These are phyloP conservation scores for Serinus canaria DNA, from an alignment of 2,113 vertebrate species.

Conservation along the genomic window DNA sequence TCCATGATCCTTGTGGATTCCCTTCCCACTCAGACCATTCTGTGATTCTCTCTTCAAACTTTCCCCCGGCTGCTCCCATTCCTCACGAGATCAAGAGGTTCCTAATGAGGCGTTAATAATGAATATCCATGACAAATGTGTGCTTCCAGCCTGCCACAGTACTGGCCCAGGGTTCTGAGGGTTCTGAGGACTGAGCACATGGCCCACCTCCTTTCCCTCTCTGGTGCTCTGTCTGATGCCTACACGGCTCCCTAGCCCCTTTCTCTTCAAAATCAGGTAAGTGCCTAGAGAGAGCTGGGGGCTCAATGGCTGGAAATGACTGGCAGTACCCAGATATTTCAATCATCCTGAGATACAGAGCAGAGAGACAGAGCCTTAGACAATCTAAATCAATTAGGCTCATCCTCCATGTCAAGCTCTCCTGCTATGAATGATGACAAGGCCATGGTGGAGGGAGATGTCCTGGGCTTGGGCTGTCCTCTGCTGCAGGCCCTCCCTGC, in stretches of 20 bases:
- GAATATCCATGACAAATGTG: background rate
- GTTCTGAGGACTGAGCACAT: too few species aligned
- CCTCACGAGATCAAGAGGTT: background rate
- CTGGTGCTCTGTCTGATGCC: background rate
- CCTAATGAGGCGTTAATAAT: background rate
- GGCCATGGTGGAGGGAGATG: background rate
- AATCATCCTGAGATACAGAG: background rate
- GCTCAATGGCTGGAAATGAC: fast-evolving
- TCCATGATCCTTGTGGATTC: background rate
- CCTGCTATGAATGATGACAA: background rate
- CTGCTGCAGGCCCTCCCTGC: background rate
- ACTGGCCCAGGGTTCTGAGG: too few species aligned
- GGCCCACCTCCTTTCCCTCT: background rate
- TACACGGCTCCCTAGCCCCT: background rate
- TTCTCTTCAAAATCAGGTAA: background rate
- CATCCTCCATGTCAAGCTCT: background rate
- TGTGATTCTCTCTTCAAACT: background rate
- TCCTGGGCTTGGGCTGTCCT: too few species aligned
- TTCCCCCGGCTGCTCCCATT: background rate
- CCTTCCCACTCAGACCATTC: background rate
- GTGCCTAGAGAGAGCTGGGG: fast-evolving
- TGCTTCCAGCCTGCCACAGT: too few species aligned
- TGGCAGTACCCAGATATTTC: background rate
- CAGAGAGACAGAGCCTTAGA: background rate
- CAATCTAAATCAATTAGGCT: background rate